Evolutionary conservation across 2,113 vertebrate species (phyloP).

Genomic region (Petromus typicus): DNA sequence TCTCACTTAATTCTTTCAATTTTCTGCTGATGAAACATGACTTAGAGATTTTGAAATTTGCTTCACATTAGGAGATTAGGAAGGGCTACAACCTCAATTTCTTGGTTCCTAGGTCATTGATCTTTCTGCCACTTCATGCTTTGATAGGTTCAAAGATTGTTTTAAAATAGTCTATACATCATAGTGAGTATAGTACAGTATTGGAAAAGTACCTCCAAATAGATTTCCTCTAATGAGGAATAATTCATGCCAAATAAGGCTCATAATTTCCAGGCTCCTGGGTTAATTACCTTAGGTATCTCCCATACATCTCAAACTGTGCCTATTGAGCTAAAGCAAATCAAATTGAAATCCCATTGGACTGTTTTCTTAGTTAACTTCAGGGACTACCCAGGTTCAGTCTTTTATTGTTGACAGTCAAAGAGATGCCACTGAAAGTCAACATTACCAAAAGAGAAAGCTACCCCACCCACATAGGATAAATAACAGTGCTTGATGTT

Average conservation of each 20-base stretch:
- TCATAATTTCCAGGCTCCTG: conserved; percentile 25
- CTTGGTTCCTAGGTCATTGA: not conserved
- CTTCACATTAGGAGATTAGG: not conserved
- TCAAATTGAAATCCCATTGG: conserved; percentile 47
- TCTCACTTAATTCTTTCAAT: not conserved
- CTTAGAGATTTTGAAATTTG: not conserved
- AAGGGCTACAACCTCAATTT: not conserved
- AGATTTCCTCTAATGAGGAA: conserved; percentile 58
- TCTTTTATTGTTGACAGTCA: not conserved
- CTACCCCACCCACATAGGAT: too few relatives aligned
- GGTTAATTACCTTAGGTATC: conserved; percentile 38
- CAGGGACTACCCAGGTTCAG: not conserved
- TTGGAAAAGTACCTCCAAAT: conserved; percentile 18
- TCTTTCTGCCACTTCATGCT: not conserved
- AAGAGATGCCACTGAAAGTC: too few relatives aligned
- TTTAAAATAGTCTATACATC: not conserved
- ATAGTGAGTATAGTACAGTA: not conserved
- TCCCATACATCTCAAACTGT: conserved; percentile 51
- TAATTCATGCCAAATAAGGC: conserved; percentile 45
- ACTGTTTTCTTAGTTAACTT: conserved; percentile 17
- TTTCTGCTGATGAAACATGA: not conserved
- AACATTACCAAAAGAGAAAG: too few relatives aligned
- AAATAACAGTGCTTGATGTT: too few relatives aligned
- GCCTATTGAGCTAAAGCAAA: conserved; percentile 57
- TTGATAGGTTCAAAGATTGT: not conserved